Conservation (phyloP, 2,888 invertebrate species). For the Agrilus cyanescens region DNA sequence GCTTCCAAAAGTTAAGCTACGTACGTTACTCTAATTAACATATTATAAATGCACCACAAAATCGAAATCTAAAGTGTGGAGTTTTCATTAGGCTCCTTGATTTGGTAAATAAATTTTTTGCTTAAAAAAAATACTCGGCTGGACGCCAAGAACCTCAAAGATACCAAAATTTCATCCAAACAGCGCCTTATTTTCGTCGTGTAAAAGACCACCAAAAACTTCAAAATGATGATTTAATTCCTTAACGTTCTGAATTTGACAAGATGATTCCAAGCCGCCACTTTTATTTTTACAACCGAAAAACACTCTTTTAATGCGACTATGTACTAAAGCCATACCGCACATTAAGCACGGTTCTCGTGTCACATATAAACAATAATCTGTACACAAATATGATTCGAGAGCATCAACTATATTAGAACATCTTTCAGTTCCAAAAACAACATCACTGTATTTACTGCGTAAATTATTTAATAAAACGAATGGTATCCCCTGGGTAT, state of each 20-base stretch:
- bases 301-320: conserved; percentile 73
- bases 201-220: conserved; percentile 59
- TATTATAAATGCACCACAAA: no score
- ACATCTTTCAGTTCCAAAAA: conserved; percentile 39
- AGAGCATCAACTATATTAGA: conserved; percentile 23
- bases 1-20: no score
- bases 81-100: no score
- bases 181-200: conserved; percentile 28
- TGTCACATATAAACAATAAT: conserved; percentile 70
- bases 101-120: no score
- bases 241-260: conserved; percentile 64
- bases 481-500: conserved; percentile 35
- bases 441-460: conserved; percentile 29
- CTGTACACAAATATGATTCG: conserved; percentile 72
- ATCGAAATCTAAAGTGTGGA: no score
- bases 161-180: no score
- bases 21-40: no score
- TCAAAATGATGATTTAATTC: conserved; percentile 87
- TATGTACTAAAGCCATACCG: conserved; percentile 88
- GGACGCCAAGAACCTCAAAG: no score
- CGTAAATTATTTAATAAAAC: conserved; percentile 32
- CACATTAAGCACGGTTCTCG: conserved; percentile 92
- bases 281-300: conserved; percentile 45
- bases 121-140: no score
- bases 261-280: conserved; percentile 61